Base-by-base conservation (phyloP, 2,888 invertebrate genomes). In the Sarcophaga carnaria region DNA sequence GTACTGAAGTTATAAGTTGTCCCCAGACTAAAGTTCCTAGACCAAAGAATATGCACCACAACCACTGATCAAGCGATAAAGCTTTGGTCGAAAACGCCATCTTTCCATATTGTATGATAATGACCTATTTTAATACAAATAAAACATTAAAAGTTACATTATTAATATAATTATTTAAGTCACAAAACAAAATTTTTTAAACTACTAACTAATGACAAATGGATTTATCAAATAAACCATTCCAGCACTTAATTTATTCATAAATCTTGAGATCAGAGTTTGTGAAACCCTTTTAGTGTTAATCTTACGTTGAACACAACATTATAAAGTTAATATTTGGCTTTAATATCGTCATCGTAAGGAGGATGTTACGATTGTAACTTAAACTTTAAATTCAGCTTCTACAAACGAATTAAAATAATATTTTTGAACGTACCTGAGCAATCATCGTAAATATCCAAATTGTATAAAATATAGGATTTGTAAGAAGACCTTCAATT, bases 1-100 rank as follows among this genome's bases (percentile, higher is more conserved):
- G 99, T 94, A 99, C 96, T 91, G 97, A 97, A 92, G 99, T 99
- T 92, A 99, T 97, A 91, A 99, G 94, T 95, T 99, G 98, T 90
- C 99, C 99, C 99, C 99, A 99, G 88, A 99, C 95, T 89, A 99
- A 96, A 88, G 98, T 97, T 90, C 99, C 99, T 90, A 98, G 94
- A 88, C 99, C 99, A 94, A 99, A 98, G 95, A 99, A 97, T 92
- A 99, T 94, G 94, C 99, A 99, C 98, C 99, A 99, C 93, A 99
- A 95, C 99, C 99, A 99, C 94, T 99, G 99, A 93, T 99, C 99
- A 92, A 98, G 93, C 90, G 97, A 95, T 89, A 99, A 96, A 72
- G 97, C 97, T 93, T 96, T 96, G 90, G 99, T 99, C 91, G 98
- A 97, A 95, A 99, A 99, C 92, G 99, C 99, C 95, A 97, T 96